Base-by-base conservation (phyloP, 1,140 invertebrate genomes). In the Atta cephalotes region DNA sequence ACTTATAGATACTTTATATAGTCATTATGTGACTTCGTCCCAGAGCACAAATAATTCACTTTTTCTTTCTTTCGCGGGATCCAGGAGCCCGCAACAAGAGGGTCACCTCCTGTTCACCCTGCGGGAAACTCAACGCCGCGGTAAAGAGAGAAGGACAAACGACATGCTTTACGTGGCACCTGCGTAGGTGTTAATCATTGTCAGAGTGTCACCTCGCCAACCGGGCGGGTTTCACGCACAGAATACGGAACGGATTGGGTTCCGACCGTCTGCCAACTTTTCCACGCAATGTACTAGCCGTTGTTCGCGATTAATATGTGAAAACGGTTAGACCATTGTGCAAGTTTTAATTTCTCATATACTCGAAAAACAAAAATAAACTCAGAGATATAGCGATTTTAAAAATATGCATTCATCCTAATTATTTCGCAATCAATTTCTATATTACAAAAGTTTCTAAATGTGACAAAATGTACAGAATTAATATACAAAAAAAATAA, bases 241-340 rank as follows among this genome's bases (percentile, higher is more conserved):
- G 89, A 88, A 89, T 90, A 91, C 85, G 89, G 87, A 93, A 92
- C 90, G 91, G 90, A 94, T 95, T 94, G 85, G 89, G 72, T 95
- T 94, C 45, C 62, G 35, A 93, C 92, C 80, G 70, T 77, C 79
- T 74, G 66, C 71, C 31, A 62, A 70, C 72, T 82, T 90, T 87
- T 89, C 60, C 86, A 39, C 56, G 25, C 18, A 58, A 65, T 58
- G 60, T 62, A 39, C 58, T 66, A 39, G 31, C 53, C 68, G 53
- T 70, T 72, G 79, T 72, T 86, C 77, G 49, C 81, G 28, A 62
- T 58, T 60, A 51, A 56, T 31, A 39, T 51, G 86, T 79, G 71
- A 86, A 91, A 89, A 87, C 68, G 62, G 63, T 56, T 16, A 45
- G 4, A 31, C n/a, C 7, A 72, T 31, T 78, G 39, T n/a, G 1